Base-by-base conservation (phyloP, 2,888 invertebrate species). In the Callinectes sapidus region DNA sequence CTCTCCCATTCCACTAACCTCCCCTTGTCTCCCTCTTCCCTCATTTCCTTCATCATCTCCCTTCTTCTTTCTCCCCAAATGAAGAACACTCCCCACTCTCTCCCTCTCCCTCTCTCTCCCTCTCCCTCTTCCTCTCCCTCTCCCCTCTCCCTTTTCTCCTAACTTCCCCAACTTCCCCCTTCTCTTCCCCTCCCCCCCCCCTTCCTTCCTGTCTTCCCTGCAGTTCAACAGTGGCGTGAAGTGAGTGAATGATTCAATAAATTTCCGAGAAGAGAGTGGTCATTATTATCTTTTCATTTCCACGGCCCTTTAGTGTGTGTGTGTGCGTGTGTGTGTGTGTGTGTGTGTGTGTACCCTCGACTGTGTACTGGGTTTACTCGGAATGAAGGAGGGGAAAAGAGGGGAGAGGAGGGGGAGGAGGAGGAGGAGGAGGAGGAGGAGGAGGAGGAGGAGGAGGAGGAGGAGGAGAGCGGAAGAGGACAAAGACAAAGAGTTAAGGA, bases 231-330 rank as follows among this genome's bases (percentile, higher is more conserved):
- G 14, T 35, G 18, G 81, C 16, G 35, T 16, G 35, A n/a, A 35
- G 35, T 81, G 35, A 35, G 81, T 81, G 81, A 81, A 16, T 81
- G 16, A 81, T 1, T 71, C n/a, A 23, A 23, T 71, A 28, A n/a
- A 8, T 81, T 81, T 81, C 81, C 35, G 16, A 3, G 81, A 81
- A 81, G 35, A 0, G 81, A 16, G 14, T 81, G 32, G 18, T 35
- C 35, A 81, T 32, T 81, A 81, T 81, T 81, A 81, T 81, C 32
- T 32, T 81, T 81, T 35, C 14, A 13, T 81, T 81, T 81, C 81
- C 81, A 1, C n/a, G n/a, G 71, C 28, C 32, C 28, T 77, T 77
- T 32, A 23, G 61, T 61, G 61, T 61, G 61, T 61, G 61, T 61
- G 61, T 81, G 32, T 81, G 81, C 35, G 81, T 81, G 32, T 35